Evolutionary conservation across 2,113 vertebrate genomes (phyloP), one percentile per base, ranked within the genome.

Genomic region (Pygoscelis antarcticus): DNA sequence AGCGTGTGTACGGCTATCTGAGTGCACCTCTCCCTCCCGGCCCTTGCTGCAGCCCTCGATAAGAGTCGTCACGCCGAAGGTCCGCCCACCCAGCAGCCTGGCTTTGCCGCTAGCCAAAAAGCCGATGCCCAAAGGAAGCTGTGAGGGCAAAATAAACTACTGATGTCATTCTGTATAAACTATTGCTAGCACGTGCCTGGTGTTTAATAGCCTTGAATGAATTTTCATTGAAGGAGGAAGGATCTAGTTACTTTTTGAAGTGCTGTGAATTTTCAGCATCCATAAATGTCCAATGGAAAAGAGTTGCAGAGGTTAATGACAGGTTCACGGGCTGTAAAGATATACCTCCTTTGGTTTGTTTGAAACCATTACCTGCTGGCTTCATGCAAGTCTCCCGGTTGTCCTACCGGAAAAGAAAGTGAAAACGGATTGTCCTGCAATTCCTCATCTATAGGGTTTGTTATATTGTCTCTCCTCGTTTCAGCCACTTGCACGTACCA

Each of bases 1-100:
- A 6, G 42, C 1, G 3, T 3, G 40, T 2, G 25, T 3, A 7
- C 4, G 8, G n/a, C 1, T 7, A 2, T 2, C 38, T 2, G 60
- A 7, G 51, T 0, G 55, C 13, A 2, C 4, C 25, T 26, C 40
- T 44, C 13, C 15, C 11, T 2, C 40, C 32, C 52, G 6, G 76
- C 23, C 44, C 51, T 13, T 12, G 51, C 34, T 21, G 52, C 46
- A 11, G 66, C 57, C 57, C 70, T 12, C 6, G 38, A 21, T 9
- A 8, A 9, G 17, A 32, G 58, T 6, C n/a, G 2, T 9, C 51
- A 1, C 1, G 3, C 11, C 44, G 2, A n/a, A 13, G 70, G 36
- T 3, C 12, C 1, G 1, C 32, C 36, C 6, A 1, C 26, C 30
- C 62, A 8, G 34, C 72, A 16, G 71, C 83, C 54, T 40, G 68